phyloP scores from a whole-genome alignment of 2,888 invertebrate species.

The Atrina japonica region DNA sequence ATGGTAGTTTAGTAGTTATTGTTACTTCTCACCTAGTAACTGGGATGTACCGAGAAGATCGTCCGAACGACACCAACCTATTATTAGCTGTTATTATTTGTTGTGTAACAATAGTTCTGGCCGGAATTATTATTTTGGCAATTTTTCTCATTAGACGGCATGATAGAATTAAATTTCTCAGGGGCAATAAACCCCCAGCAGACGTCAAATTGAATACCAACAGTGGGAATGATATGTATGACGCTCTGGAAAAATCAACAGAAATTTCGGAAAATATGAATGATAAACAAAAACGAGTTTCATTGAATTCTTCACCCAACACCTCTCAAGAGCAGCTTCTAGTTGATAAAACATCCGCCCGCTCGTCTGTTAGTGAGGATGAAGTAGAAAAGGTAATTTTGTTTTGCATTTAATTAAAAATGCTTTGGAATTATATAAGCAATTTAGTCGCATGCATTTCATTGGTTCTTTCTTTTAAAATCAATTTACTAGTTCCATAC shows the following conservation, averaged over 20 bases:
- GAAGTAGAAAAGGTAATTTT: slow-evolving; percentile 26
- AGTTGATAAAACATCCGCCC: slow-evolving; percentile 1
- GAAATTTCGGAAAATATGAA: not conserved
- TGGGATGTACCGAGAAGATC: slow-evolving; percentile 18
- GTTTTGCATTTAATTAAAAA: too few relatives aligned
- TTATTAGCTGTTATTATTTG: slow-evolving; percentile 54
- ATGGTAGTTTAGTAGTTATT: slow-evolving; percentile 45
- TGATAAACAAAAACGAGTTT: slow-evolving; percentile 4
- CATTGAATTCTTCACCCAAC: slow-evolving; percentile 12
- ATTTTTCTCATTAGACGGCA: slow-evolving; percentile 50
- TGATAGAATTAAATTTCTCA: slow-evolving; percentile 41
- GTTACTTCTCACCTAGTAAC: slow-evolving; percentile 43
- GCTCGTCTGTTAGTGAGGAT: slow-evolving; percentile 13
- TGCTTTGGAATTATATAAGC: too few relatives aligned
- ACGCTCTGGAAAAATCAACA: slow-evolving; percentile 6
- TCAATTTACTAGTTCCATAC: too few relatives aligned
- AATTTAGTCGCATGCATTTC: too few relatives aligned
- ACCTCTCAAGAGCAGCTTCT: slow-evolving; percentile 28
- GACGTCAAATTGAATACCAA: not conserved
- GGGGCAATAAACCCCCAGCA: not conserved
- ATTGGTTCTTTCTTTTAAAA: too few relatives aligned
- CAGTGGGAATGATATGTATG: slow-evolving; percentile 18
- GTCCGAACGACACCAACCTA: slow-evolving; percentile 47
- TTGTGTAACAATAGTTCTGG: slow-evolving; percentile 54
- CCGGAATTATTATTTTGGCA: slow-evolving; percentile 48